phyloP scores from a whole-genome alignment of 2,888 invertebrate species.

The Epirrita christyi region DNA sequence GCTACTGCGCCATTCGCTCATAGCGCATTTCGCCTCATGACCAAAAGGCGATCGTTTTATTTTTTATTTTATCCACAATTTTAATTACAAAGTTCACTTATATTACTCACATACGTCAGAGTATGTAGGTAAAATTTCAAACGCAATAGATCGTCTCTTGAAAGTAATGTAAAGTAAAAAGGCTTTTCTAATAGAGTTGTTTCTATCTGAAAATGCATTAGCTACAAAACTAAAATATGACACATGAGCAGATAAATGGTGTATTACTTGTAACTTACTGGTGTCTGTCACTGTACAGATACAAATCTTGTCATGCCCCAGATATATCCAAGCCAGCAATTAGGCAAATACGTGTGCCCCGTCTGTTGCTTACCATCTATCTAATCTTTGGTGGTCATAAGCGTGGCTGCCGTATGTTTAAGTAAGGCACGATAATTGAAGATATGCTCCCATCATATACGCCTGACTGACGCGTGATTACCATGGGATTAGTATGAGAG shows the following conservation, averaged over 20 bases:
- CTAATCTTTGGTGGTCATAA: conserved; percentile 60
- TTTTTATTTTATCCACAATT: too few relatives aligned
- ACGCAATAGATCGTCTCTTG: neutral
- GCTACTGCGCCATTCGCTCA: too few relatives aligned
- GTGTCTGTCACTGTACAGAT: conserved; percentile 9
- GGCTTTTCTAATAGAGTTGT: too few relatives aligned
- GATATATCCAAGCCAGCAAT: conserved; percentile 2
- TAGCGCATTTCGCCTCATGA: too few relatives aligned
- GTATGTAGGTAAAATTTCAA: too few relatives aligned
- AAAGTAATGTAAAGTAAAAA: neutral
- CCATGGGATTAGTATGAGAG: conserved; percentile 33
- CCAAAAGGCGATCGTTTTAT: too few relatives aligned
- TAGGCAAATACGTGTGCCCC: conserved; percentile 5
- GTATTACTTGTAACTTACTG: conserved; percentile 11
- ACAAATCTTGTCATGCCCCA: conserved; percentile 13
- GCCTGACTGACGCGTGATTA: conserved; percentile 75
- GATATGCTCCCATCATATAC: conserved; percentile 75
- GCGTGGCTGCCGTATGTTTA: conserved; percentile 75
- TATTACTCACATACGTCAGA: too few relatives aligned
- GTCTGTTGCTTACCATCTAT: conserved; percentile 15
- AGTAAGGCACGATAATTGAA: conserved; percentile 84
- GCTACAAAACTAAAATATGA: neutral
- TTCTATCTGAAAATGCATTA: neutral
- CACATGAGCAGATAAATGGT: neutral
- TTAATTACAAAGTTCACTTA: too few relatives aligned